phyloP scores from a whole-genome alignment of 2,797 vertebrate genomes.

The Urophycis tenuis region DNA sequence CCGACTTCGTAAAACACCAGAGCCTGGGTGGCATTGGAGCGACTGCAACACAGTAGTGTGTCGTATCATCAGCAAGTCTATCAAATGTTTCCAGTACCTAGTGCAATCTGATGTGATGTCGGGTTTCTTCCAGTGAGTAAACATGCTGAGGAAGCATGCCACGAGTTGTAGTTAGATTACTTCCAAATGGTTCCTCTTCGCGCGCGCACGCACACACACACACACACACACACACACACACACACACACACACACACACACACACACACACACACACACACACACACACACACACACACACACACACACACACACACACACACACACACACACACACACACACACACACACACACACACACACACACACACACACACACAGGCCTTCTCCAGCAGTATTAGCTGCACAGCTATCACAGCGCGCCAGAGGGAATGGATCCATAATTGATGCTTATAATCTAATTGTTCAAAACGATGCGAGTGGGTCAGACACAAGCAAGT shows the following conservation, averaged over 20 bases:
- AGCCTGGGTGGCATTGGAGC: no score
- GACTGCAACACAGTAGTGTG: background rate
- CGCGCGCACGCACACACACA: background rate
- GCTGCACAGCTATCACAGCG: slow-evolving; percentile 30
- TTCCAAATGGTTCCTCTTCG: background rate
- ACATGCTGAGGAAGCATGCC: background rate
- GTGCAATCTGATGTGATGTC: background rate
- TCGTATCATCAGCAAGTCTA: no score
- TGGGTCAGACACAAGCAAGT: background rate
- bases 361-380: background rate
- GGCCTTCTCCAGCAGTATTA: no score
- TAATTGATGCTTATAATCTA: slow-evolving; percentile 42
- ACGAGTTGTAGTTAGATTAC: background rate
- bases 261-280: slow-evolving; percentile 6
- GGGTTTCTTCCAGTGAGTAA: background rate
- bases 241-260: slow-evolving; percentile 7
- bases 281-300: background rate
- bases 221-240: background rate
- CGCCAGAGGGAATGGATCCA: slow-evolving; percentile 45
- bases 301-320: slow-evolving; percentile 1
- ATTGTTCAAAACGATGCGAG: slow-evolving; percentile 21
- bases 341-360: slow-evolving; percentile 5
- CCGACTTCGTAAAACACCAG: slow-evolving; percentile 18
- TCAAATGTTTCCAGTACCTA: background rate
- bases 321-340: slow-evolving; percentile 5